Evolutionary conservation across 2,888 invertebrate genomes (phyloP).

Genomic region (Tetragnatha montana): DNA sequence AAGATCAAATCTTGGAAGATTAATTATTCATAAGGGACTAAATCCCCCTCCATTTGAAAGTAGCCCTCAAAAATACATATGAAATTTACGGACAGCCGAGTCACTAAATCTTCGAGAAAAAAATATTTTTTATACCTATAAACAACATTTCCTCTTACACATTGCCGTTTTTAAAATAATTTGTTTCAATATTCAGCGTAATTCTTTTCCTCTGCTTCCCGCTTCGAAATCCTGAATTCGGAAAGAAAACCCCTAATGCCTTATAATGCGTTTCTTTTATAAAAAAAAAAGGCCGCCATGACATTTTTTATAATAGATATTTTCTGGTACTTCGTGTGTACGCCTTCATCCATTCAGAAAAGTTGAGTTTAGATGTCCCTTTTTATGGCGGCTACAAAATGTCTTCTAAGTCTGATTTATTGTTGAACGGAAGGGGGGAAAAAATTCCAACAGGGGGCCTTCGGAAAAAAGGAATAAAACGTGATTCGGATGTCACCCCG

Average conservation of each 20-base stretch:
- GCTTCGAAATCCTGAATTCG: not conserved
- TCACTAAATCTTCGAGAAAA: not conserved
- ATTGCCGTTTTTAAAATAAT: not conserved
- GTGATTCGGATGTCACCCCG: not conserved
- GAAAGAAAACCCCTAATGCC: not conserved
- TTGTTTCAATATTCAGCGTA: not conserved
- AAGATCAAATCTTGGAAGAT: not conserved
- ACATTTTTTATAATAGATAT: not conserved
- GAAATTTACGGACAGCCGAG: not conserved
- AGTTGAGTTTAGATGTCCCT: constrained; percentile 25
- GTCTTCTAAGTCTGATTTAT: constrained; percentile 59
- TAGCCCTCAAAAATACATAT: not conserved
- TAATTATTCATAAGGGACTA: not conserved
- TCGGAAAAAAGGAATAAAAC: not conserved
- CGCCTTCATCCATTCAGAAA: constrained; percentile 31
- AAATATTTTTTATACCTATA: not conserved
- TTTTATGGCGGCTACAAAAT: constrained; percentile 43
- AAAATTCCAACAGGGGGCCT: constrained; percentile 22
- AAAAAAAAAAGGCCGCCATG: not conserved
- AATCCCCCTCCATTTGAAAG: not conserved
- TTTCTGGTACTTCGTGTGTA: not conserved
- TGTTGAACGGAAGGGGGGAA: constrained; percentile 20
- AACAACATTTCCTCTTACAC: not conserved
- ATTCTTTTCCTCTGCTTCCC: not conserved
- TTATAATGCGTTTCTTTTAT: not conserved